Evolutionary conservation across 2,797 vertebrate genomes (phyloP).

Genomic region (Lycodopsis pacificus): DNA sequence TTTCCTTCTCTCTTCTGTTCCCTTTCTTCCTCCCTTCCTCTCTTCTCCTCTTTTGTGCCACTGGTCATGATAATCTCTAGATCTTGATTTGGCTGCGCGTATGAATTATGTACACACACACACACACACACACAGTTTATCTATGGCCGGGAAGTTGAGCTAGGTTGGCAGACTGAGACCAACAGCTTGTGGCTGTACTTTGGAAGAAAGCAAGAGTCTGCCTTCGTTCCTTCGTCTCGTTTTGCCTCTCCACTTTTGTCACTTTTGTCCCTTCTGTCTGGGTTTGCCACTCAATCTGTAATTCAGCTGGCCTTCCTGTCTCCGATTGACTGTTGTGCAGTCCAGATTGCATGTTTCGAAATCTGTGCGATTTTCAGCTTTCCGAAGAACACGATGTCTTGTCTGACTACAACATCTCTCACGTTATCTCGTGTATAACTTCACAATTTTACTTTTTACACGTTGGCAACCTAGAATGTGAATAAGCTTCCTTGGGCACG

Average conservation of each 20-base stretch:
- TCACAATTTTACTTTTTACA: not conserved
- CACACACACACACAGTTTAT: slow-evolving; percentile 56
- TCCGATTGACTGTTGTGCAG: slow-evolving; percentile 49
- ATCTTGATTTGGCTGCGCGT: slow-evolving; percentile 77
- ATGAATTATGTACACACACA: slow-evolving; percentile 70
- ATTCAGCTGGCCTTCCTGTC: slow-evolving; percentile 48
- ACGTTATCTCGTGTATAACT: not conserved
- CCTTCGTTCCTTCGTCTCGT: slow-evolving; percentile 63
- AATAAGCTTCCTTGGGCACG: not conserved
- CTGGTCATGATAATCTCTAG: slow-evolving; percentile 74
- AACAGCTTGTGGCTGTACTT: slow-evolving; percentile 82
- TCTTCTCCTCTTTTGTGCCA: slow-evolving; percentile 39
- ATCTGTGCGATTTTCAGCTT: slow-evolving; percentile 35
- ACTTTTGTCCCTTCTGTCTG: slow-evolving; percentile 66
- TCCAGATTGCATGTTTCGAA: slow-evolving; percentile 54
- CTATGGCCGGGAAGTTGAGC: slow-evolving; percentile 74
- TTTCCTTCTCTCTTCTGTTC: slow-evolving; percentile 28
- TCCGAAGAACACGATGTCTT: slow-evolving; percentile 14
- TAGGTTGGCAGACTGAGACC: slow-evolving; percentile 76
- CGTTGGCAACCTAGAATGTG: not conserved
- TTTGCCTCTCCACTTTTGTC: slow-evolving; percentile 67
- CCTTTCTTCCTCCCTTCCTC: slow-evolving; percentile 17
- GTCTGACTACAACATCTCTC: slow-evolving; percentile 1
- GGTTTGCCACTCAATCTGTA: slow-evolving; percentile 62
- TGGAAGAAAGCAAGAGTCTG: slow-evolving; percentile 71